Base-by-base conservation (phyloP, 2,888 invertebrate species). In the Rambutsinella grinnellia region DNA sequence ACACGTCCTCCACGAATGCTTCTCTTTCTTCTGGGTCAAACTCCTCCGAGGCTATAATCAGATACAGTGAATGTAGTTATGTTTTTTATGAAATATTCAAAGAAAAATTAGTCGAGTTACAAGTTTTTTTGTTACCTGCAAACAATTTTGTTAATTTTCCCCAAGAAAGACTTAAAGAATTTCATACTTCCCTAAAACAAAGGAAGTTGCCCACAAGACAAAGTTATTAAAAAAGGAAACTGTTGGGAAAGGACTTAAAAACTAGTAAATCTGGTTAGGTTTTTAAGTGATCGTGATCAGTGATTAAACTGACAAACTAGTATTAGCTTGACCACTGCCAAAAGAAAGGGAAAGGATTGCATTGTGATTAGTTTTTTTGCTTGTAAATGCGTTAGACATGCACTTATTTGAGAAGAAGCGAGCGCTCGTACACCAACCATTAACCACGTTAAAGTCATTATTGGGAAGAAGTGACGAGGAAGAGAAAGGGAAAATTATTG, bases 11-110 rank as follows among this genome's bases (percentile, higher is more conserved):
- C 8, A 74, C 74, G 49, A 74, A 74, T 23, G 74, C 74, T 74
- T 74, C 74, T 53, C 74, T 58, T 56, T 74, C 74, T 61, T 74
- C 74, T 67, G 74, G 74, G 74, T 74, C 74, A 74, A 67, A 54
- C 61, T 74, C 74, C 74, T 74, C 74, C 17, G 74, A 66, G 56
- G 74, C 74, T 74, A 56, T 46, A 63, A 71, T 17, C 27, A 47
- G 53, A 69, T 28, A 70, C n/a, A n/a, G n/a, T n/a, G n/a, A n/a
- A n/a, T n/a, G n/a, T n/a, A n/a, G n/a, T n/a, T n/a, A n/a, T n/a
- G n/a, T n/a, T n/a, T n/a, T n/a, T n/a, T n/a, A n/a, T n/a, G n/a
- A n/a, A n/a, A n/a, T n/a, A n/a, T n/a, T n/a, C n/a, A n/a, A n/a
- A n/a, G n/a, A n/a, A n/a, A n/a, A n/a, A n/a, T 28, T 49, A 58